Conservation (phyloP, 2,797 vertebrate species). For the Cygnus olor region DNA sequence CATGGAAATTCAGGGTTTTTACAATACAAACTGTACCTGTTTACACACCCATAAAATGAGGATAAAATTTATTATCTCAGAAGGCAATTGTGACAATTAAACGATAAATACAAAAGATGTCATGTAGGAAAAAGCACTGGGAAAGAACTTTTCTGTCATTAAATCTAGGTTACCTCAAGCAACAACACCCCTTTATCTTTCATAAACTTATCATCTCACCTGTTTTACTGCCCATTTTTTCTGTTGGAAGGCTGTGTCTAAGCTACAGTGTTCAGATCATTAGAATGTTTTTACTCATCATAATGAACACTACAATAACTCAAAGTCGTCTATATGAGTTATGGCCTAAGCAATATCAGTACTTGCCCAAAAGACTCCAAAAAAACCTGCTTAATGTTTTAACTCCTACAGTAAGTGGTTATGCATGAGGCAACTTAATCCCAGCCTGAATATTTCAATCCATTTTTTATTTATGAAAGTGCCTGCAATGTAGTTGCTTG, state of each 20-base stretch:
- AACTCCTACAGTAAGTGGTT: not conserved
- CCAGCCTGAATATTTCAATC: not conserved
- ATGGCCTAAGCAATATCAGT: not conserved
- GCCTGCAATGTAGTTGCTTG: not conserved
- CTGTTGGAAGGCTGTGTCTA: not conserved
- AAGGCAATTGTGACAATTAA: constrained; percentile 44
- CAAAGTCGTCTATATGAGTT: not conserved
- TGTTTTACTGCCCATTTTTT: constrained; percentile 27
- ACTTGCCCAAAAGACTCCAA: not conserved
- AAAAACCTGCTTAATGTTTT: not conserved
- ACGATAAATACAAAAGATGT: constrained; percentile 26
- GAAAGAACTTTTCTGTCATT: constrained; percentile 1
- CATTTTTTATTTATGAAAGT: not conserved
- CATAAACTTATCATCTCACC: not conserved
- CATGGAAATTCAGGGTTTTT: constrained; percentile 63
- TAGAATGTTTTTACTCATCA: not conserved
- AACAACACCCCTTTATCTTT: constrained; percentile 2
- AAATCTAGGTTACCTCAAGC: not conserved
- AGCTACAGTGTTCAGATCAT: not conserved
- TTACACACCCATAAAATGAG: constrained; percentile 49
- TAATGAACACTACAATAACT: not conserved
- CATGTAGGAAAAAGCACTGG: not conserved
- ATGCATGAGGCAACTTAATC: not conserved
- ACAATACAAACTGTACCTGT: not conserved
- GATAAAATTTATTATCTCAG: not conserved